These are phyloP conservation scores for Pteria penguin DNA, from an alignment of 2,888 invertebrate genomes.

Conservation along the genomic window DNA sequence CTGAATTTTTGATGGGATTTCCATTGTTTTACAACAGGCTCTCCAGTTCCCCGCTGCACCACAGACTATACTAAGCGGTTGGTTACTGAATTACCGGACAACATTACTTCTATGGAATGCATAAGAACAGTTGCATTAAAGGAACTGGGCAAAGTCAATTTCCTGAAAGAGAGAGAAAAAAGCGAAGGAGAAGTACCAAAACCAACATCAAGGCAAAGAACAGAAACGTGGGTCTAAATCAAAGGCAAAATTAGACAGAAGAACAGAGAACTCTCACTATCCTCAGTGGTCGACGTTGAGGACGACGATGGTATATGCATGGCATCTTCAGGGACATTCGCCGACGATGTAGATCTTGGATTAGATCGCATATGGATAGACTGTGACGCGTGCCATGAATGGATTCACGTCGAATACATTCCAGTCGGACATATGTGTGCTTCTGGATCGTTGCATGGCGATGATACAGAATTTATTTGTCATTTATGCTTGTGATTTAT, in stretches of 20 bases:
- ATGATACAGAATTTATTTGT: not conserved
- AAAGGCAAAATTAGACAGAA: not conserved
- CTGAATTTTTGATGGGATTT: not conserved
- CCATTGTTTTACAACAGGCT: not conserved
- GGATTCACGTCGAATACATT: not conserved
- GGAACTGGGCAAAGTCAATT: not conserved
- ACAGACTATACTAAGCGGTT: not conserved
- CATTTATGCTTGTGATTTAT: not conserved
- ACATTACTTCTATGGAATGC: not conserved
- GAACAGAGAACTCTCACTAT: too few species aligned
- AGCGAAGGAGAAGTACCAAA: not conserved
- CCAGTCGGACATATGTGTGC: not conserved
- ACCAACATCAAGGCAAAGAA: not conserved
- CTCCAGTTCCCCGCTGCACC: not conserved
- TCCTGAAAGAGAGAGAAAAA: constrained; percentile 2
- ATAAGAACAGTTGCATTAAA: constrained; percentile 8
- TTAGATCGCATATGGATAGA: not conserved
- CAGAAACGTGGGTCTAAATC: not conserved
- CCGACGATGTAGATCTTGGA: not conserved
- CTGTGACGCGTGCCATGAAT: not conserved
- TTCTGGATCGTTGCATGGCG: not conserved
- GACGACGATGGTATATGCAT: not conserved
- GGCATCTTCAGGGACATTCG: not conserved
- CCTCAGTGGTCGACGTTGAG: too few species aligned
- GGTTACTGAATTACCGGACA: not conserved